phyloP scores from a whole-genome alignment of 92 coral and sea anemone genomes.

The Palythoa caribaeorum region DNA sequence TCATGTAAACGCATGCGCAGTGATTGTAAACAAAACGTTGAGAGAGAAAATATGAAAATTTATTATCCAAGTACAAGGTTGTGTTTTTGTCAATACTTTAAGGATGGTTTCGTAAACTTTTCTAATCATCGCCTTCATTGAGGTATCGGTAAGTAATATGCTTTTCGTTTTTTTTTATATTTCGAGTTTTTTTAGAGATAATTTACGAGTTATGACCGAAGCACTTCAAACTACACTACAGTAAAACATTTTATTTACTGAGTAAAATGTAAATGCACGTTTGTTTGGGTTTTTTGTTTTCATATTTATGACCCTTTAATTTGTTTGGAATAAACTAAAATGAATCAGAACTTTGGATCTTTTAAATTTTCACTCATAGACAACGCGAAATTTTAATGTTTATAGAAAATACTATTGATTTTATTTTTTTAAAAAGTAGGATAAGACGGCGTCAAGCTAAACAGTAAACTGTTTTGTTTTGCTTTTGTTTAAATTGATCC shows the following conservation, averaged over 20 bases:
- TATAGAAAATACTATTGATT: neutral
- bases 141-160: neutral
- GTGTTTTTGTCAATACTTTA: neutral
- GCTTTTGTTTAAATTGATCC: too few relatives aligned
- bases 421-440: neutral
- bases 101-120: neutral
- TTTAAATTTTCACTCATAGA: neutral
- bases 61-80: neutral
- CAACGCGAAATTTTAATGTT: neutral
- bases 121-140: neutral
- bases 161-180: neutral
- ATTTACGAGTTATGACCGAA: neutral
- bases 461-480: too few relatives aligned
- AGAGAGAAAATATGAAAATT: neutral
- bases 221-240: neutral
- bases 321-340: neutral
- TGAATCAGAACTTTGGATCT: neutral
- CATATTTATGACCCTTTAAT: neutral
- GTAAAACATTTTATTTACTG: neutral
- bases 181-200: neutral
- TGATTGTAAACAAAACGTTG: conserved; percentile 31
- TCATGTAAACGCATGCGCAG: conserved; percentile 24
- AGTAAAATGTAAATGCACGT: neutral
- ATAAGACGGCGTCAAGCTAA: neutral
- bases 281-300: conserved; percentile 5